Evolutionary conservation across 2,888 invertebrate genomes (phyloP).

Genomic region (Pollenia labialis): DNA sequence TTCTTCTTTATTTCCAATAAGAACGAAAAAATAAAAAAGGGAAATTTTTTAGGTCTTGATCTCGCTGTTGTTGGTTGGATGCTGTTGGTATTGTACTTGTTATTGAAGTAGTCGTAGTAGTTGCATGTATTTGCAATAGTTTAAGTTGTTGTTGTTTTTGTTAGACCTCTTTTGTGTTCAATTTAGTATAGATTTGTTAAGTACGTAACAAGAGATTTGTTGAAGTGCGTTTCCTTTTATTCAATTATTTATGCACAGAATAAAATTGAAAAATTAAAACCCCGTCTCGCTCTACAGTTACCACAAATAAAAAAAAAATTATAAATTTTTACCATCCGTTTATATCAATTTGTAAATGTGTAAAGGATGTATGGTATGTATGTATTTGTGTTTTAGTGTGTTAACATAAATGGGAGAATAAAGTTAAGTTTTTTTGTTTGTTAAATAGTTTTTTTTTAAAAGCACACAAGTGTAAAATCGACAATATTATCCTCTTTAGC

Average conservation of each 20-base stretch:
- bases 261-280: slow-evolving; percentile 26
- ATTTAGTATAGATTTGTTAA: slow-evolving; percentile 70
- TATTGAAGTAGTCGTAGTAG: slow-evolving; percentile 27
- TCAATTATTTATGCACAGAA: slow-evolving; percentile 69
- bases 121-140: slow-evolving; percentile 43
- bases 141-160: slow-evolving; percentile 34
- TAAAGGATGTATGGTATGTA: background rate
- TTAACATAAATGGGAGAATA: slow-evolving; percentile 26
- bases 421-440: background rate
- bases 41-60: slow-evolving; percentile 50
- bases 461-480: slow-evolving; percentile 58
- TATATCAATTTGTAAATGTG: background rate
- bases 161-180: slow-evolving; percentile 70
- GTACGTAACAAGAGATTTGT: slow-evolving; percentile 66
- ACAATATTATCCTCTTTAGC: slow-evolving; percentile 63
- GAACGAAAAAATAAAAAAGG: slow-evolving; percentile 30
- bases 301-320: background rate
- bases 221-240: slow-evolving; percentile 66
- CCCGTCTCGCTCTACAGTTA: background rate
- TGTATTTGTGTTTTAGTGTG: background rate
- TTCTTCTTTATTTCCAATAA: background rate
- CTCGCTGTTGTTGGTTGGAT: background rate
- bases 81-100: slow-evolving; percentile 44
- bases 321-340: slow-evolving; percentile 31
- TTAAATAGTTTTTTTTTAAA: background rate